These are phyloP conservation scores for Tenthredo scrophulariae DNA, from an alignment of 2,888 invertebrate genomes.

Conservation along the genomic window DNA sequence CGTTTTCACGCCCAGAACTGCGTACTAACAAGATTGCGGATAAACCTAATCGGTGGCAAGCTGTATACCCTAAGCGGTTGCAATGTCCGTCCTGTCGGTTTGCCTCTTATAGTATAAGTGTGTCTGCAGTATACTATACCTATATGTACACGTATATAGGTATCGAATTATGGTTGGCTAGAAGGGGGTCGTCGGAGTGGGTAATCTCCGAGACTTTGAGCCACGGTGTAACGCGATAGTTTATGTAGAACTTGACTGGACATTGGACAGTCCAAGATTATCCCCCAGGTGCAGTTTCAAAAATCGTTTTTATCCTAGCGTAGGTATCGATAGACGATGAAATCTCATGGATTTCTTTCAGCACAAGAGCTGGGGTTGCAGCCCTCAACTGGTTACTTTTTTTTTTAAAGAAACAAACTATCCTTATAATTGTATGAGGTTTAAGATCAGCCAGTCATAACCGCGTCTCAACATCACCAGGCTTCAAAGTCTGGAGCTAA, in stretches of 20 bases:
- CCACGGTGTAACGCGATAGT: conserved; percentile 61
- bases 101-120: not conserved
- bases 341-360: not conserved
- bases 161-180: conserved; percentile 40
- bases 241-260: conserved; percentile 63
- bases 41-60: conserved; percentile 51
- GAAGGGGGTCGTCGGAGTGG: conserved; percentile 34
- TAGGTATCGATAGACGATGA: conserved; percentile 37
- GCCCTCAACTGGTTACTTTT: not conserved
- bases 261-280: conserved; percentile 56
- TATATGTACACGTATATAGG: not conserved
- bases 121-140: not conserved
- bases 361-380: not conserved
- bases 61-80: conserved; percentile 41
- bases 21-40: conserved; percentile 59
- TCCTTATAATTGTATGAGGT: not conserved
- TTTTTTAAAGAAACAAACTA: not conserved
- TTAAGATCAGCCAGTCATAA: not conserved
- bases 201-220: conserved; percentile 43
- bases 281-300: conserved; percentile 48
- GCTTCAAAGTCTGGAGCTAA: conserved; percentile 51
- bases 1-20: conserved; percentile 57
- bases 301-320: conserved; percentile 10
- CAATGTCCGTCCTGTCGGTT: not conserved
- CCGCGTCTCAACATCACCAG: conserved; percentile 1